Percentiles rank a stretch among this genome's conserved stretches.
phyloP scores from a whole-genome alignment of 2,797 vertebrate species.

The Platyrinchus mystaceus region DNA sequence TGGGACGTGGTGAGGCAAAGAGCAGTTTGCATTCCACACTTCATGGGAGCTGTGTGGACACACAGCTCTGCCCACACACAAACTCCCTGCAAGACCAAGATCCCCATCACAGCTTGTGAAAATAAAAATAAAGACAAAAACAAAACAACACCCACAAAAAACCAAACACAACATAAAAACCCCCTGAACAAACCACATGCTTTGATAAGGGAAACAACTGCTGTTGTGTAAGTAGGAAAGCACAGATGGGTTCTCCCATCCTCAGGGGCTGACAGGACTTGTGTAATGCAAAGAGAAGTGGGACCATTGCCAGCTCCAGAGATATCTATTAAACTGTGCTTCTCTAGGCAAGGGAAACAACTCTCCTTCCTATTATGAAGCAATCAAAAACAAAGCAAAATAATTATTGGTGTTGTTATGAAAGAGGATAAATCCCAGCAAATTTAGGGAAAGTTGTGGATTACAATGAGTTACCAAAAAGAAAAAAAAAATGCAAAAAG shows the following conservation, averaged over 20 bases:
- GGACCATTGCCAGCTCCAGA: not conserved
- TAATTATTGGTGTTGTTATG: constrained; percentile 1
- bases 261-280: not conserved
- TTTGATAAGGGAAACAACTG: not conserved
- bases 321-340: not conserved
- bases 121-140: not conserved
- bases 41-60: not conserved
- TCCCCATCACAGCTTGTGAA: not conserved
- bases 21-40: not conserved
- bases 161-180: not conserved
- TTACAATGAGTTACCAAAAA: constrained; percentile 4
- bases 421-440: constrained; percentile 13
- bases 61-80: not conserved
- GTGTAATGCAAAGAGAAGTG: not conserved
- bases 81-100: not conserved
- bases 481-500: not conserved
- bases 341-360: not conserved
- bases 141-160: no score
- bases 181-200: not conserved
- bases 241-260: not conserved
- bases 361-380: not conserved
- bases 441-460: not conserved
- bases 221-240: not conserved
- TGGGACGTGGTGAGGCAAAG: not conserved
- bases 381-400: not conserved